Conservation (phyloP, 2,113 vertebrate genomes). For the Ariopsis seemanni region DNA sequence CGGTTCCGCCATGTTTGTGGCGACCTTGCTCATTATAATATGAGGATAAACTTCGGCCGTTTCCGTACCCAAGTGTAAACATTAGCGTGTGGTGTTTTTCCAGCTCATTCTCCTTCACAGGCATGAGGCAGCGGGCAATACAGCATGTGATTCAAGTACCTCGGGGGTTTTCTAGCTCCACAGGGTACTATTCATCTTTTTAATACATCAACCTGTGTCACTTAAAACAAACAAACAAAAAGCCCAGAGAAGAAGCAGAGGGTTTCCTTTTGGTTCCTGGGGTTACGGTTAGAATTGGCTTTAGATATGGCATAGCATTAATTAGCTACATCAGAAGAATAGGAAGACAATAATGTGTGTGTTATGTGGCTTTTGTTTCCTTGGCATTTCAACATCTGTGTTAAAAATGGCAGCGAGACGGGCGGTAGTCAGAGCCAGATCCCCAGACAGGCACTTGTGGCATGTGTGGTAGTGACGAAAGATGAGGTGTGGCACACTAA, state of each 20-base stretch:
- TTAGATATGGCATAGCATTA: not conserved
- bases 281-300: not conserved
- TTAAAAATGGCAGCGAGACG: constrained; percentile 29
- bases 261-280: not conserved
- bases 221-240: no score
- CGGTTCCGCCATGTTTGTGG: no score
- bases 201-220: no score
- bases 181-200: no score
- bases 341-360: not conserved
- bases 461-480: constrained; percentile 3
- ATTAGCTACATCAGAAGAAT: not conserved
- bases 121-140: no score
- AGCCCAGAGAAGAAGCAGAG: not conserved
- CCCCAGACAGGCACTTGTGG: constrained; percentile 10
- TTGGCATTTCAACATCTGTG: not conserved
- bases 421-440: not conserved
- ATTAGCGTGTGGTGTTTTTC: no score
- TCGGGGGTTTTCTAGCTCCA: no score
- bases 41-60: no score
- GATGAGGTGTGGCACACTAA: constrained; percentile 6
- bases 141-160: no score
- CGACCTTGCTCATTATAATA: no score
- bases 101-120: no score
- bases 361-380: constrained; percentile 1
- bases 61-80: no score